Evolutionary conservation across 1,140 invertebrate species (phyloP).

Genomic region (Ips typographus): DNA sequence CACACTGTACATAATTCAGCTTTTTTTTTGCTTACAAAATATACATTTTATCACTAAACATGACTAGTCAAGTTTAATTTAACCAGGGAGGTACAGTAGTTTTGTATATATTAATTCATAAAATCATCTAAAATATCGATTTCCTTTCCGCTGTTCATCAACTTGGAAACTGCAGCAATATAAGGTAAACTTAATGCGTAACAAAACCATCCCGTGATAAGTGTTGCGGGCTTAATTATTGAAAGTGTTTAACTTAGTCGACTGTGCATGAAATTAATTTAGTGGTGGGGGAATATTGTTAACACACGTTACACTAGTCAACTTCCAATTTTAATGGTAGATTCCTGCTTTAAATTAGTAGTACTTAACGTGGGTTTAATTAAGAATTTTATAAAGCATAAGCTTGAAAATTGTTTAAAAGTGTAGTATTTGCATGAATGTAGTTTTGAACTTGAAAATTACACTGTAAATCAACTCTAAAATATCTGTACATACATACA

Average conservation of each 20-base stretch:
- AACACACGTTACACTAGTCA: too few relatives aligned
- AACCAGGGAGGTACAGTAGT: too few relatives aligned
- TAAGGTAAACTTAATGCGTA: constrained; percentile 40
- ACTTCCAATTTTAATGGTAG: too few relatives aligned
- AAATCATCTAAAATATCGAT: constrained; percentile 21
- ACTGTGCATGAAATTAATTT: constrained; percentile 19
- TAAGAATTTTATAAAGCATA: too few relatives aligned
- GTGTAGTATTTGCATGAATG: too few relatives aligned
- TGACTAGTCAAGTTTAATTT: too few relatives aligned
- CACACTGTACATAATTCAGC: constrained; percentile 2
- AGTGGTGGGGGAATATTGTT: background rate
- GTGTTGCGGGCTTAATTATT: constrained; percentile 13
- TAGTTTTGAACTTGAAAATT: too few relatives aligned
- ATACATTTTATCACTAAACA: background rate
- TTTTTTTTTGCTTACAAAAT: background rate
- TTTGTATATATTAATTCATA: background rate
- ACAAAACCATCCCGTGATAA: constrained; percentile 1
- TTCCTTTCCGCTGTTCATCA: constrained; percentile 34
- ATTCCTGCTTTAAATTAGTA: too few relatives aligned
- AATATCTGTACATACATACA: too few relatives aligned
- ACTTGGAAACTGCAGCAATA: constrained; percentile 44
- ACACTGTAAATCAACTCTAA: too few relatives aligned
- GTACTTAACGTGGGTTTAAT: too few relatives aligned
- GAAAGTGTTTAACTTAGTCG: constrained; percentile 5
- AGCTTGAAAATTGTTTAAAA: too few relatives aligned